A percentile compares a stretch with the other conserved stretches of the same genome.
Conservation (phyloP, 2,888 invertebrate species). For the Shargacucullia verbasci region DNA sequence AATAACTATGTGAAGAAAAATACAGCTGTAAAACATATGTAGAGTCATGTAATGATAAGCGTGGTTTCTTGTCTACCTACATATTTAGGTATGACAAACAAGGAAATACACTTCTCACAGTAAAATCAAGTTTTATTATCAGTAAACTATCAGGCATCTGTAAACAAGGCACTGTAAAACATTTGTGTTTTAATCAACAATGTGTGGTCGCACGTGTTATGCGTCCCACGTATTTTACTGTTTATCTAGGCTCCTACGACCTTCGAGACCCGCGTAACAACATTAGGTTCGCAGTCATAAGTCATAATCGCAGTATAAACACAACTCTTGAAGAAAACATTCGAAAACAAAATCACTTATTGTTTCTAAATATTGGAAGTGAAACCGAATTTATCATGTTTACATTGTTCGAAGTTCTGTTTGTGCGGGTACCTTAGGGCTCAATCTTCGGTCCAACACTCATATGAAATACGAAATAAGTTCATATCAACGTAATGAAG, state of each 20-base stretch:
- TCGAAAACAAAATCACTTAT: neutral
- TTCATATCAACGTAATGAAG: too few species aligned
- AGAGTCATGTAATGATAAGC: too few species aligned
- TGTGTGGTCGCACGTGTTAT: conserved; percentile 43
- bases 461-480: too few species aligned
- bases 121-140: conserved; percentile 25
- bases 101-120: conserved; percentile 14
- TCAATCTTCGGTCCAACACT: too few species aligned
- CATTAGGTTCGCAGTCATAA: conserved; percentile 22
- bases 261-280: conserved; percentile 45
- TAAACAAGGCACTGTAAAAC: conserved; percentile 30
- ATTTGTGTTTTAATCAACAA: conserved; percentile 43
- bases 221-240: conserved; percentile 38
- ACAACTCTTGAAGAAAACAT: conserved; percentile 10
- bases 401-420: too few species aligned
- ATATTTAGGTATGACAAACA: neutral
- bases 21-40: too few species aligned
- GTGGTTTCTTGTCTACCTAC: too few species aligned
- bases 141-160: conserved; percentile 12
- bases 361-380: neutral
- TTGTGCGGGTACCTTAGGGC: too few species aligned
- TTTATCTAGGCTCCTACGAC: conserved; percentile 55
- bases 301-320: conserved; percentile 4
- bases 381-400: too few species aligned
- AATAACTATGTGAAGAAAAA: too few species aligned